phyloP scores from a whole-genome alignment of 2,113 vertebrate genomes.

The Syngnathus typhle region DNA sequence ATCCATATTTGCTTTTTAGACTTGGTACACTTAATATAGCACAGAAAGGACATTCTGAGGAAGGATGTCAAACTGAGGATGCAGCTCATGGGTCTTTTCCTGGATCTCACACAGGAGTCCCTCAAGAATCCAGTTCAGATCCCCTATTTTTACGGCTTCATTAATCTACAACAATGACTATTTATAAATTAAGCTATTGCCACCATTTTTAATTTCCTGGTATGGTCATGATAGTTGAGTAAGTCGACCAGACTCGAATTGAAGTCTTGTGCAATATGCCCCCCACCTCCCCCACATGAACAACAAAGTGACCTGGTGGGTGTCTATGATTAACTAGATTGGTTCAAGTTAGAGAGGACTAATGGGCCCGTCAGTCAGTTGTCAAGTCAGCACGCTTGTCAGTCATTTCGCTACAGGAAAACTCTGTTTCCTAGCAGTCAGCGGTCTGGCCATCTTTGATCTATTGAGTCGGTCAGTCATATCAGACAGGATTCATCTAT shows the following conservation, averaged over 20 bases:
- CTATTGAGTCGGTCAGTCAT: constrained; percentile 49
- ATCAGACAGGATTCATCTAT: constrained; percentile 60
- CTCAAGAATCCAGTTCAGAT: not conserved
- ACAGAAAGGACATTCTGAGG: not conserved
- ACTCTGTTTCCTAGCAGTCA: constrained; percentile 36
- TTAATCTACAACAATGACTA: not conserved
- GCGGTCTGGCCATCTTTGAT: constrained; percentile 30
- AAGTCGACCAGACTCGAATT: no score
- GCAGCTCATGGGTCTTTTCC: not conserved
- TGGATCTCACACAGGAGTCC: not conserved
- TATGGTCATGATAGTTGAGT: no score
- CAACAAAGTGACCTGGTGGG: not conserved
- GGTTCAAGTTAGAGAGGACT: constrained; percentile 19
- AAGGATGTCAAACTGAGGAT: not conserved
- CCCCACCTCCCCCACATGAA: no score
- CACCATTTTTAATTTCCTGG: no score
- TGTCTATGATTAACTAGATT: constrained; percentile 6
- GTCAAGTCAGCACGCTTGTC: constrained; percentile 21
- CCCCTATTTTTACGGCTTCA: not conserved
- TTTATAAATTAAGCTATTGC: no score
- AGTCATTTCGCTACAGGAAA: constrained; percentile 28
- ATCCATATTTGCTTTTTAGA: constrained; percentile 1
- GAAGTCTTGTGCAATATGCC: no score
- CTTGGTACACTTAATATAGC: not conserved
- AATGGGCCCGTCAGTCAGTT: constrained; percentile 17